Evolutionary conservation across 1,140 invertebrate genomes (phyloP).

Genomic region (Drosophila ogumai): DNA sequence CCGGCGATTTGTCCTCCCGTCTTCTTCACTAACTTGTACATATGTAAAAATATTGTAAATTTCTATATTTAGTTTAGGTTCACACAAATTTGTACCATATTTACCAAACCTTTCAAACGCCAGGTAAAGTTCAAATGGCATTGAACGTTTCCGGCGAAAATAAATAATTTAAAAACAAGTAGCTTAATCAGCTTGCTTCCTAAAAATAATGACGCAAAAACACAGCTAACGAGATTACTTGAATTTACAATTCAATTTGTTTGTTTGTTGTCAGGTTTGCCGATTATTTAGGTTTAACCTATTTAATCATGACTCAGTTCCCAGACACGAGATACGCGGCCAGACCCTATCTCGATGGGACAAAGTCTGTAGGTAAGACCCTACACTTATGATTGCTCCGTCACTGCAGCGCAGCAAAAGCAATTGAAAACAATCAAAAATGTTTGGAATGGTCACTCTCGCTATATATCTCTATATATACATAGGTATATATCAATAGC

Average conservation of each 20-base stretch:
- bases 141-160: too few relatives aligned
- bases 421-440: background rate
- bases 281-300: background rate
- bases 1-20: too few relatives aligned
- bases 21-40: too few relatives aligned
- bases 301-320: slow-evolving; percentile 24
- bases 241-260: background rate
- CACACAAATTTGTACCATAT: too few relatives aligned
- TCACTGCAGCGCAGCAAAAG: slow-evolving; percentile 16
- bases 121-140: too few relatives aligned
- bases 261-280: slow-evolving; percentile 11
- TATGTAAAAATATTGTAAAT: too few relatives aligned
- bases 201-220: background rate
- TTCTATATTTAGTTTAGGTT: too few relatives aligned
- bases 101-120: too few relatives aligned
- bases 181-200: too few relatives aligned
- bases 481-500: background rate
- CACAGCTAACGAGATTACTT: background rate
- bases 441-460: background rate
- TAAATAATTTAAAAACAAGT: too few relatives aligned
- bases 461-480: background rate
- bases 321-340: background rate
- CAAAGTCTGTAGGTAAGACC: background rate
- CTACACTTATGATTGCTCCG: background rate
- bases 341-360: background rate